Conservation (phyloP, 2,888 invertebrate genomes). For the Heliconius cydno region DNA sequence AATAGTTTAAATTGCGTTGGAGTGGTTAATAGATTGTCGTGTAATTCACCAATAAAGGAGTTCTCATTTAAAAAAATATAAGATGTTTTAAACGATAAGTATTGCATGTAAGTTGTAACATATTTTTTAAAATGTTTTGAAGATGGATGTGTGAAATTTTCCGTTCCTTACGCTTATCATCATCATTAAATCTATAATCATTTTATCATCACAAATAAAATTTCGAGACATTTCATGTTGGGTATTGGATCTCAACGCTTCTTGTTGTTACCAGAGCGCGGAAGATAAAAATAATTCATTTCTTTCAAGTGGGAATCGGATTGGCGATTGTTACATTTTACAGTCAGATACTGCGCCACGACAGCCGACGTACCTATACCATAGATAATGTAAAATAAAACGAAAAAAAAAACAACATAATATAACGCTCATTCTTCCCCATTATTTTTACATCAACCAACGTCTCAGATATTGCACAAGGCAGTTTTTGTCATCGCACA, state of each 20-base stretch:
- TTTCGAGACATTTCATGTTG: no score
- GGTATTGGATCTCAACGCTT: no score
- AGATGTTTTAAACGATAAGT: neutral
- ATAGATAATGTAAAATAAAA: slow-evolving; percentile 18
- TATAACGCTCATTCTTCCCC: slow-evolving; percentile 64
- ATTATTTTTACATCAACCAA: slow-evolving; percentile 76
- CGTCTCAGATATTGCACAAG: slow-evolving; percentile 78
- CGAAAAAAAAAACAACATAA: slow-evolving; percentile 56
- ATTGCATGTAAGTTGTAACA: neutral
- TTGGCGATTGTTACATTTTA: neutral
- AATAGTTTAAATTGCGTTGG: slow-evolving; percentile 60
- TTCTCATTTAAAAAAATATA: neutral
- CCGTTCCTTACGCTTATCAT: no score
- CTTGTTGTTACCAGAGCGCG: no score
- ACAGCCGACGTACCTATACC: neutral
- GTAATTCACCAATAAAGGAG: neutral
- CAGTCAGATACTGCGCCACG: neutral
- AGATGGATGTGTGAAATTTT: no score
- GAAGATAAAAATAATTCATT: neutral
- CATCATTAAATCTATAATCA: no score
- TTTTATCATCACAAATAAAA: no score
- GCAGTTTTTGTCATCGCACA: slow-evolving; percentile 78
- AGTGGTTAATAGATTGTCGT: slow-evolving; percentile 8
- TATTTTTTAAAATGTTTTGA: no score
- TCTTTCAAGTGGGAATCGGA: neutral